Evolutionary conservation across 2,797 vertebrate genomes (phyloP), one percentile per base, ranked within the genome.

Genomic region (Protosalanx chinensis): DNA sequence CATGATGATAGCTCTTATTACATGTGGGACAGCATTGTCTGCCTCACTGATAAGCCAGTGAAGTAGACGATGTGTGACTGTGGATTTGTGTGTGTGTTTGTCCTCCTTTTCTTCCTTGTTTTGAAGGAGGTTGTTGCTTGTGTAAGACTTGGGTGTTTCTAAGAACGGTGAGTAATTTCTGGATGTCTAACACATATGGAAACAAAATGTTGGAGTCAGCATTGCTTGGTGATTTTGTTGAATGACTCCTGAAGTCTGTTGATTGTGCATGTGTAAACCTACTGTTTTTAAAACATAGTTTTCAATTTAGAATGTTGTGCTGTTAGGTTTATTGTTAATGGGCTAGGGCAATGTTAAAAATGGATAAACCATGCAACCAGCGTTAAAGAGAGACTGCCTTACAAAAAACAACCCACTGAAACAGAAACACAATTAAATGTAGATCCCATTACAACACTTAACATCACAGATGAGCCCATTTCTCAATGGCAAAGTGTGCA

Each of bases 1-100:
- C 85, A 74, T 87, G 85, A 88, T 89, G 90, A 92, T 89, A 90
- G 84, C 89, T 91, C 79, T 35, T 79, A 30, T 86, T 83, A 86
- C 88, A 88, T 79, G 85, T 82, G 86, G 88, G 87, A 87, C 63
- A 76, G 75, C 82, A 88, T 90, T 91, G 89, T 91, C 88, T 90
- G 87, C 79, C 83, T 88, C 65, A 30, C 83, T 86, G 89, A 89
- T 90, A 90, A 91, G 80, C 84, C 69, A 71, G 81, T 56, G 75
- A 66, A 84, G 85, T 81, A 70, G 6, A 76, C 66, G 76, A 61
- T 63, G 76, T 46, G 71, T 53, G 66, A 35, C 68, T 6, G 5
- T 20, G 29, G 63, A 27, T 18, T 8, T 33, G 30, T 62, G 70
- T 60, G 58, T 58, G 71, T 64, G 27, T 58, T 65, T 73, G 30